These are phyloP conservation scores for Lampris incognitus DNA, from an alignment of 2,113 vertebrate species.

Conservation along the genomic window DNA sequence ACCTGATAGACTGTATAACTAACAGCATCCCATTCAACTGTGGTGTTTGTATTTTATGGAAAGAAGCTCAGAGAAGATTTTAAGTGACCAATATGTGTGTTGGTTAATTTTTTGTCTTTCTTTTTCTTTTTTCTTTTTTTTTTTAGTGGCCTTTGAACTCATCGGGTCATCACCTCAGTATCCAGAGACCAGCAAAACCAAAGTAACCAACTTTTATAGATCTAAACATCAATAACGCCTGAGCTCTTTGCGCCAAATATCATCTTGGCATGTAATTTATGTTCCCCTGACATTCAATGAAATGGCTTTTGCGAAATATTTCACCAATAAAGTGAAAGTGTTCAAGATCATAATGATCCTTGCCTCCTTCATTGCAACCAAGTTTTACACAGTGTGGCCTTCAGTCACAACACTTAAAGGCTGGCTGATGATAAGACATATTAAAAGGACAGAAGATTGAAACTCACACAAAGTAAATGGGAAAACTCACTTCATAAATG, in stretches of 20 bases:
- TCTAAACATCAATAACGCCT: not conserved
- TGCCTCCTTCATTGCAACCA: too few relatives aligned
- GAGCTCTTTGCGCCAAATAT: not conserved
- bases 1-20: not conserved
- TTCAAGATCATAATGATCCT: too few relatives aligned
- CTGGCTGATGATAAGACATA: too few relatives aligned
- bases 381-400: too few relatives aligned
- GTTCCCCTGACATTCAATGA: not conserved
- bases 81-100: not conserved
- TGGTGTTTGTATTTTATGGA: not conserved
- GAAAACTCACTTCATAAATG: too few relatives aligned
- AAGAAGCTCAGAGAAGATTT: not conserved
- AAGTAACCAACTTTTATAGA: not conserved
- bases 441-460: too few relatives aligned
- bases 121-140: not conserved
- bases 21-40: not conserved
- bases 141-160: conserved; percentile 5
- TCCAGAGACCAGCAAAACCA: not conserved
- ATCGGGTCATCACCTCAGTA: not conserved
- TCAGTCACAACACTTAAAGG: too few relatives aligned
- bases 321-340: too few relatives aligned
- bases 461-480: too few relatives aligned
- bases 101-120: not conserved
- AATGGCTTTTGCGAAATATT: conserved; percentile 34
- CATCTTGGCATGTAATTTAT: not conserved